Conservation (phyloP, 2,113 vertebrate genomes). For the Prunella fulvescens region DNA sequence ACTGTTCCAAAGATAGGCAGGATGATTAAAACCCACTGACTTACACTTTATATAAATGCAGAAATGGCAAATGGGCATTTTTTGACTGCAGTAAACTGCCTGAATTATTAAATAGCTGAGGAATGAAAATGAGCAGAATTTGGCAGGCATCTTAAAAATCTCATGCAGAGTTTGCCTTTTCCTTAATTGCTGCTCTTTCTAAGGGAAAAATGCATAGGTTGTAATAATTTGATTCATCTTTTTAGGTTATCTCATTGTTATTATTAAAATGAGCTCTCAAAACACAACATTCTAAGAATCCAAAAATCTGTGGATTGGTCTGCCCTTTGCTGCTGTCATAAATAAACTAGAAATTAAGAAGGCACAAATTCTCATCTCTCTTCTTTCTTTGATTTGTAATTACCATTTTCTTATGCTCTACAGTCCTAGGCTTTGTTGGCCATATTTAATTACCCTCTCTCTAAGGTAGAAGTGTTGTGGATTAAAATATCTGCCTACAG, state of each 20-base stretch:
- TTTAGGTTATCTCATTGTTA: not conserved
- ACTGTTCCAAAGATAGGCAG: not conserved
- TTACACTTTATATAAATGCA: slow-evolving; percentile 20
- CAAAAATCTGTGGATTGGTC: not conserved
- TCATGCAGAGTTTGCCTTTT: slow-evolving; percentile 23
- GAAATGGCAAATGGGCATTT: slow-evolving; percentile 34
- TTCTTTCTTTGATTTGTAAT: not conserved
- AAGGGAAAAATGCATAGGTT: not conserved
- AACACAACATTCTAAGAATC: not conserved
- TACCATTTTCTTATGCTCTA: not conserved
- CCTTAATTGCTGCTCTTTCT: slow-evolving; percentile 36
- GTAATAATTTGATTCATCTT: not conserved
- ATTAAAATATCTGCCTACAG: not conserved
- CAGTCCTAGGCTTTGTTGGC: not conserved
- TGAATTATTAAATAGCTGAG: slow-evolving; percentile 62
- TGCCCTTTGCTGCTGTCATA: not conserved
- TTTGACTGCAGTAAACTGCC: not conserved
- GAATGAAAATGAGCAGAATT: slow-evolving; percentile 29
- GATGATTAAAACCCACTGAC: slow-evolving; percentile 13
- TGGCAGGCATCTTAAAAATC: slow-evolving; percentile 11
- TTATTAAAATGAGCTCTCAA: not conserved
- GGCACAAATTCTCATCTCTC: not conserved
- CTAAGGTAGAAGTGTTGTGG: not conserved
- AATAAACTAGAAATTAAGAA: not conserved
- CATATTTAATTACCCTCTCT: not conserved